Evolutionary conservation across 2,113 vertebrate species (phyloP).

Genomic region (Cyprinodon tularosa): DNA sequence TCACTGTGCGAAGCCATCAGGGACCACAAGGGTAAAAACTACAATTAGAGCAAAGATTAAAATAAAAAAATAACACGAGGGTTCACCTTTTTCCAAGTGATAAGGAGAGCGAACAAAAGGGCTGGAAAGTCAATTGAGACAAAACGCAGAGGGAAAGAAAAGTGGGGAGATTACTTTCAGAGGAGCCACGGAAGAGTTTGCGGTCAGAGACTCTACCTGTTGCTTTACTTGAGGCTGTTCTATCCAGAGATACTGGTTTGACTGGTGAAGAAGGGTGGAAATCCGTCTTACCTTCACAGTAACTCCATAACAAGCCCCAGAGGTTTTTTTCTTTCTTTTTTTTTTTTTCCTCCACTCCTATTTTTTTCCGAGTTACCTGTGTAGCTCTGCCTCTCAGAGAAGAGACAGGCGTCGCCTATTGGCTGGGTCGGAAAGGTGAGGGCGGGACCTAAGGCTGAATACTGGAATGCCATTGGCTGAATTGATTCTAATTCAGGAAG

Average conservation of each 20-base stretch:
- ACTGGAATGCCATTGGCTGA: conserved; percentile 70
- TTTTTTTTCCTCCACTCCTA: conserved; percentile 30
- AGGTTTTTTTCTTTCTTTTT: conserved; percentile 45
- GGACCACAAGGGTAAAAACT: conserved; percentile 91
- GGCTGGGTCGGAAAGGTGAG: conserved; percentile 85
- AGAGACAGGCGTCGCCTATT: conserved; percentile 75
- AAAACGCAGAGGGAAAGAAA: conserved; percentile 71
- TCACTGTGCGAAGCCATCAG: conserved; percentile 91
- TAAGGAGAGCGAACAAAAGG: conserved; percentile 86
- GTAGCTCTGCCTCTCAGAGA: conserved; percentile 79
- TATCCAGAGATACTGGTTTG: conserved; percentile 87
- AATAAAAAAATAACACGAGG: conserved; percentile 83
- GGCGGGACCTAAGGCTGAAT: conserved; percentile 75
- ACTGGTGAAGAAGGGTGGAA: conserved; percentile 84
- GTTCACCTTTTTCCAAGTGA: conserved; percentile 87
- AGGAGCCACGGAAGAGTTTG: conserved; percentile 78
- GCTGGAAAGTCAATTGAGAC: conserved; percentile 81
- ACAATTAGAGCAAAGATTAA: conserved; percentile 94
- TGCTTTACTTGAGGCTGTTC: conserved; percentile 79
- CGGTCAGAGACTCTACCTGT: conserved; percentile 86
- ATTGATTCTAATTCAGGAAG: conserved; percentile 69
- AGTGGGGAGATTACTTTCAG: conserved; percentile 75
- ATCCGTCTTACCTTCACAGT: conserved; percentile 84
- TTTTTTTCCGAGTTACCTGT: conserved; percentile 88
- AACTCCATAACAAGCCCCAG: conserved; percentile 86